A percentile compares a stretch with the other conserved stretches of the same genome.
phyloP scores from a whole-genome alignment of 1,140 invertebrate genomes.

The Elymnias hypermnestra region DNA sequence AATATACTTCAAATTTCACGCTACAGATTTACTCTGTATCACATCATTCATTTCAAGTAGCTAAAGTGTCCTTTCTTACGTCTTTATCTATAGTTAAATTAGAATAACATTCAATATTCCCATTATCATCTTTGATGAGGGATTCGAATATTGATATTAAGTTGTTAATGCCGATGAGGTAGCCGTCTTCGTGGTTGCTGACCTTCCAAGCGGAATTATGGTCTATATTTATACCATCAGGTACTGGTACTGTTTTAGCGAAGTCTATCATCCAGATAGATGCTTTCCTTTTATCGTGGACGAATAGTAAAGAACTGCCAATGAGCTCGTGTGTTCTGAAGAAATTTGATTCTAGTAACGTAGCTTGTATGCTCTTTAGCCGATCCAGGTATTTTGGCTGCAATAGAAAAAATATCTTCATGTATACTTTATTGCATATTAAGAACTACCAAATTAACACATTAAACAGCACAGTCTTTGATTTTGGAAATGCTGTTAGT shows the following conservation, averaged over 20 bases:
- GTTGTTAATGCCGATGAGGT: conserved; percentile 95
- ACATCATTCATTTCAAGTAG: conserved; percentile 43
- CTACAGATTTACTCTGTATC: conserved; percentile 21
- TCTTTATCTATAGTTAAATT: conserved; percentile 56
- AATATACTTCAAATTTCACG: conserved; percentile 14
- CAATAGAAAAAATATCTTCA: conserved; percentile 50
- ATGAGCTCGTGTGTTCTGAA: conserved; percentile 96
- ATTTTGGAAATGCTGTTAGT: too few species aligned
- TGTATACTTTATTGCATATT: too few species aligned
- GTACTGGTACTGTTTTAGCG: conserved; percentile 93
- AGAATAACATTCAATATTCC: conserved; percentile 52
- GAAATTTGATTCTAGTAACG: conserved; percentile 90
- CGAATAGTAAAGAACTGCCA: conserved; percentile 96
- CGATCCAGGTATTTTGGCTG: conserved; percentile 90
- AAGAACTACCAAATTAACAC: too few species aligned
- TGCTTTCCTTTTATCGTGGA: conserved; percentile 92
- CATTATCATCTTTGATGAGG: conserved; percentile 71
- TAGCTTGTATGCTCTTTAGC: conserved; percentile 88
- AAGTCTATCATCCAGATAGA: conserved; percentile 99
- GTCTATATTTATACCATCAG: conserved; percentile 83
- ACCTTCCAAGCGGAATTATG: conserved; percentile 93
- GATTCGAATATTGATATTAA: conserved; percentile 90
- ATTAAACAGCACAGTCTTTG: too few species aligned
- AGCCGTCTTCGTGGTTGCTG: conserved; percentile 99
- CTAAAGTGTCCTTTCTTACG: conserved; percentile 55